Evolutionary conservation across 2,888 invertebrate genomes (phyloP), one percentile per base, ranked within the genome.

Genomic region (Sphaerophoria rueppellii): DNA sequence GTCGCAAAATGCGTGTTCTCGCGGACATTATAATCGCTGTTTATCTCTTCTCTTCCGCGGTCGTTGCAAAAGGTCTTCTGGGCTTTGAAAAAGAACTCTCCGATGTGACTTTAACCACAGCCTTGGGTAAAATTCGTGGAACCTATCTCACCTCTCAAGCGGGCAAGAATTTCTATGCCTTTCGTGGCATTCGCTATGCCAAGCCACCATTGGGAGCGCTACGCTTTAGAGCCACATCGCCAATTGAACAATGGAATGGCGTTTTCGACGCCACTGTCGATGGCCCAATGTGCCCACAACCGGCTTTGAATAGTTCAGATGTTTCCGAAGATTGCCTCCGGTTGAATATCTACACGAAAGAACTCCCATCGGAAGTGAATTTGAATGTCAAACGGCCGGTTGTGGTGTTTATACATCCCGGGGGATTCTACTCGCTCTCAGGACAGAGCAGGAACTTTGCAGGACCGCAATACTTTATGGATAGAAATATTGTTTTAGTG

Each of bases 391-490:
- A 89, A 55, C 89, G 88, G 11, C 95, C 96, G 0, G 95, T 96
- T 1, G 91, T 96, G 6, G 93, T 95, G 0, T 95, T 93, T 90
- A 93, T 96, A 80, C 95, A 95, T 90, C 93, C 94, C 0, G 95
- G 95, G 0, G 95, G 93, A n/a, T 95, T 94, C 90, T 94, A 94
- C 89, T 92, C 92, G 0, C 91, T 92, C 34, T 94, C 94, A 0
- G 94, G 93, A 0, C 93, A 94, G 87, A 95, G 95, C 81, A 90
- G 90, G 76, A 91, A 91, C 72, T 91, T 91, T 71, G 91, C 92
- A 0, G 92, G 92, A 0, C 95, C 95, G 0, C 92, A 94, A 86
- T 94, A 95, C 88, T 92, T 95, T 5, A 92, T 95, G 88, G 95
- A 95, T 89, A 92, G 93, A 54, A 94, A 95, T 79, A 89, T 95